A percentile compares a stretch with the other conserved stretches of the same genome.
Evolutionary conservation across 2,113 vertebrate genomes (phyloP).

Genomic region (Eptatretus burgeri): DNA sequence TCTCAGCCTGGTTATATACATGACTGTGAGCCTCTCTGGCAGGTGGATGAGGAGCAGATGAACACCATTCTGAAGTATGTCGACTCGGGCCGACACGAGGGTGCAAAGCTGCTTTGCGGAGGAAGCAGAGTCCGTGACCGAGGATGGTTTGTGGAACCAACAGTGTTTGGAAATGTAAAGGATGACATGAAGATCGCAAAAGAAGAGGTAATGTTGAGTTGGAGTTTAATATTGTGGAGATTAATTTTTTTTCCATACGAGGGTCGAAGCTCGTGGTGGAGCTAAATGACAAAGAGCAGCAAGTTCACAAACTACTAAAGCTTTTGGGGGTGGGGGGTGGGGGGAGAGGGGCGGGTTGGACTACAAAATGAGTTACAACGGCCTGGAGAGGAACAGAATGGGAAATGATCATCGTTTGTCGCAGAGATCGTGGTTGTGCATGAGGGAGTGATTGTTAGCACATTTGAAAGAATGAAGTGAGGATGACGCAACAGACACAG

Average conservation of each 20-base stretch:
- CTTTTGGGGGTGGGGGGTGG: no score
- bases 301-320: fast-evolving
- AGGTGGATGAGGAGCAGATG: conserved; percentile 75
- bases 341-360: no score
- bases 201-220: conserved; percentile 38
- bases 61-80: conserved; percentile 78
- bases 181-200: conserved; percentile 68
- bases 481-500: no score
- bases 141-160: conserved; percentile 90
- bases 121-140: conserved; percentile 42
- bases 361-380: no score
- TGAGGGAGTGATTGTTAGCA: no score
- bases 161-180: conserved; percentile 56
- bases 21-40: background rate
- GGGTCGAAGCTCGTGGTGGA: fast-evolving
- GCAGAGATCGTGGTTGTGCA: no score
- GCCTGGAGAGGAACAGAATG: no score
- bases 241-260: no score
- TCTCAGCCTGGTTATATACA: no score
- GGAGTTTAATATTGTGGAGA: background rate
- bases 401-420: background rate
- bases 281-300: background rate
- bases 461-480: no score
- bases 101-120: conserved; percentile 65
- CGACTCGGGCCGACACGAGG: conserved; percentile 38